Conservation (phyloP, 2,113 vertebrate species). For the Ptyas mucosa region DNA sequence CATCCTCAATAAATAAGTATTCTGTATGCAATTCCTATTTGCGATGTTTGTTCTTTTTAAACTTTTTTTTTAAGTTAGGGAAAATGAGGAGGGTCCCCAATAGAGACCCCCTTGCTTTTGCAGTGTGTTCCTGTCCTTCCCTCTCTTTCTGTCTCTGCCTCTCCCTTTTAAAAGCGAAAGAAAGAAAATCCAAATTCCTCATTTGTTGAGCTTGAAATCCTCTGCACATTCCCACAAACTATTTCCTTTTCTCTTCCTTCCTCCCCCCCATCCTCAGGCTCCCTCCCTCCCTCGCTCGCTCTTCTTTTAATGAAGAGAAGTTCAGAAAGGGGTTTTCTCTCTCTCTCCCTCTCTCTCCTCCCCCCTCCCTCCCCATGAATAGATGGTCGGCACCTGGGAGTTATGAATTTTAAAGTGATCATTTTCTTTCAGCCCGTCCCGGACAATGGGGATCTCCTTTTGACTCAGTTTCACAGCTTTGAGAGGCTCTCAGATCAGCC, state of each 20-base stretch:
- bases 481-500: slow-evolving; percentile 81
- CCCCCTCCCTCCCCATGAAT: slow-evolving; percentile 76
- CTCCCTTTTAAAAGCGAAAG: slow-evolving; percentile 35
- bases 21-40: slow-evolving; percentile 33
- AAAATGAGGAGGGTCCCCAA: slow-evolving; percentile 39
- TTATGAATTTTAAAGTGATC: slow-evolving; percentile 91
- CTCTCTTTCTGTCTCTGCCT: slow-evolving; percentile 10
- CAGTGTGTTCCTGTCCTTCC: slow-evolving; percentile 65
- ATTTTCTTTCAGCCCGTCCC: slow-evolving; percentile 77
- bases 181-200: slow-evolving; percentile 80
- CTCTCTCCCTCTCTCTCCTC: neutral
- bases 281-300: slow-evolving; percentile 30
- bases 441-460: slow-evolving; percentile 84
- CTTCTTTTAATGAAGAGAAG: slow-evolving; percentile 82
- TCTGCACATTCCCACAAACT: slow-evolving; percentile 83
- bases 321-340: slow-evolving; percentile 73
- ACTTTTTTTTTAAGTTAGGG: slow-evolving; percentile 37
- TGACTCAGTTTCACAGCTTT: slow-evolving; percentile 86
- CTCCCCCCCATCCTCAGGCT: slow-evolving; percentile 60
- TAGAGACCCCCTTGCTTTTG: slow-evolving; percentile 50
- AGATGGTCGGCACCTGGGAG: slow-evolving; percentile 83
- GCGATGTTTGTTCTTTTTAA: slow-evolving; percentile 15
- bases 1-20: slow-evolving; percentile 37
- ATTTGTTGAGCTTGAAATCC: slow-evolving; percentile 83
- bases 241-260: slow-evolving; percentile 78